These are phyloP conservation scores for Hydrotaea cyrtoneurina DNA, from an alignment of 2,888 invertebrate genomes.

Conservation along the genomic window DNA sequence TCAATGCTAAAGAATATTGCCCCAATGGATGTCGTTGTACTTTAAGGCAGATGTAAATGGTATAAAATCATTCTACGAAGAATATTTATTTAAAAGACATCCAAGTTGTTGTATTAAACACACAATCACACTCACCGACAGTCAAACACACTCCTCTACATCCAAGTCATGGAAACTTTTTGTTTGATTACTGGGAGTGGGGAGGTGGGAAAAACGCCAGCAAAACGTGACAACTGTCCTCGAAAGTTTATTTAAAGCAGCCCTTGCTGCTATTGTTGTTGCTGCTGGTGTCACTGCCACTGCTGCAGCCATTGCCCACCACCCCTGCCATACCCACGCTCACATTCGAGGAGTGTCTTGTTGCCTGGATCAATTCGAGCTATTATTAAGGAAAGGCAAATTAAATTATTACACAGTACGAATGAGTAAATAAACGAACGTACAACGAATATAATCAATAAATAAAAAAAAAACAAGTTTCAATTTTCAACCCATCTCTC, in stretches of 20 bases:
- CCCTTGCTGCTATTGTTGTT: neutral
- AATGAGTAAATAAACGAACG: neutral
- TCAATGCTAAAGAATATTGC: neutral
- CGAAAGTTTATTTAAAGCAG: constrained; percentile 49
- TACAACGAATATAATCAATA: constrained; percentile 19
- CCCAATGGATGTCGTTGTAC: neutral
- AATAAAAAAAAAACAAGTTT: constrained; percentile 15
- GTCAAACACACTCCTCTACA: neutral
- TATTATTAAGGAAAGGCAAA: constrained; percentile 27
- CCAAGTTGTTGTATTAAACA: neutral
- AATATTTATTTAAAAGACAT: neutral
- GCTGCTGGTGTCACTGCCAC: neutral
- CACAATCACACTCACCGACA: neutral
- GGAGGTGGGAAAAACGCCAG: neutral
- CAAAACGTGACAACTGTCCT: constrained; percentile 51
- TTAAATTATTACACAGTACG: constrained; percentile 29
- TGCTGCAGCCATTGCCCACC: neutral
- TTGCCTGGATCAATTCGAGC: neutral
- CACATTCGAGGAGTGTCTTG: constrained; percentile 10
- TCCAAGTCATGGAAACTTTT: constrained; percentile 12
- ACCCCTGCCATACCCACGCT: neutral
- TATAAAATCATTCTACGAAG: constrained; percentile 11
- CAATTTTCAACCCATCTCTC: constrained; percentile 14
- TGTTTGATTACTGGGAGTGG: neutral
- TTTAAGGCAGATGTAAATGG: constrained; percentile 13